These are phyloP conservation scores for Esperia sulphurella DNA, from an alignment of 2,888 invertebrate genomes.

Conservation along the genomic window DNA sequence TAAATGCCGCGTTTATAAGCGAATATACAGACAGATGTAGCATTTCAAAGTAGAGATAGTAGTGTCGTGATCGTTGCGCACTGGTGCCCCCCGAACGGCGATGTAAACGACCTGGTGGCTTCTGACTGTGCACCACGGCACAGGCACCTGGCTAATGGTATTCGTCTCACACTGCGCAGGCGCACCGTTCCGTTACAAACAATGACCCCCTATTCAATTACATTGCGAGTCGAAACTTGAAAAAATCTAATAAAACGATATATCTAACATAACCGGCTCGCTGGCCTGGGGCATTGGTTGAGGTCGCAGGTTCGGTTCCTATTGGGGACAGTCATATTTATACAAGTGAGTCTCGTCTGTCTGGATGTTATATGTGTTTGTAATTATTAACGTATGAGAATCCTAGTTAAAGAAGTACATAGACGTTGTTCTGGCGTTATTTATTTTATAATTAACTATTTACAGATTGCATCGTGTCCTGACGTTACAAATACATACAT, in stretches of 20 bases:
- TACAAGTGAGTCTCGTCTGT: no score
- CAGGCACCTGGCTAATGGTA: slow-evolving; percentile 52
- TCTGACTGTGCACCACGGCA: slow-evolving; percentile 12
- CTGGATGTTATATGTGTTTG: no score
- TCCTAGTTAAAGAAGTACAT: no score
- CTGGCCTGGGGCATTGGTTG: no score
- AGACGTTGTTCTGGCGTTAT: no score
- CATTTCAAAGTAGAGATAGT: neutral
- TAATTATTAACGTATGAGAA: no score
- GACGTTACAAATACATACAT: no score
- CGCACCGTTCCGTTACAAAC: slow-evolving; percentile 61
- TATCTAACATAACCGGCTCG: no score
- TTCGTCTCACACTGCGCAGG: slow-evolving; percentile 60
- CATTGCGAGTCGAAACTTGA: slow-evolving; percentile 26
- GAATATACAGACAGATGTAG: neutral
- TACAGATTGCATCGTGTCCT: no score
- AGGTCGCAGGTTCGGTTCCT: no score
- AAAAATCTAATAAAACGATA: slow-evolving; percentile 44
- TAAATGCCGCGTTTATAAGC: neutral
- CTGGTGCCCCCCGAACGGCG: slow-evolving; percentile 14
- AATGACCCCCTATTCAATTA: slow-evolving; percentile 59
- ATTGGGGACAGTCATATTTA: no score
- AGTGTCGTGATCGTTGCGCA: slow-evolving; percentile 16
- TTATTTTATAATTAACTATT: no score
- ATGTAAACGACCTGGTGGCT: slow-evolving; percentile 45